Evolutionary conservation across 2,797 vertebrate genomes (phyloP).

Genomic region (Squalus acanthias): DNA sequence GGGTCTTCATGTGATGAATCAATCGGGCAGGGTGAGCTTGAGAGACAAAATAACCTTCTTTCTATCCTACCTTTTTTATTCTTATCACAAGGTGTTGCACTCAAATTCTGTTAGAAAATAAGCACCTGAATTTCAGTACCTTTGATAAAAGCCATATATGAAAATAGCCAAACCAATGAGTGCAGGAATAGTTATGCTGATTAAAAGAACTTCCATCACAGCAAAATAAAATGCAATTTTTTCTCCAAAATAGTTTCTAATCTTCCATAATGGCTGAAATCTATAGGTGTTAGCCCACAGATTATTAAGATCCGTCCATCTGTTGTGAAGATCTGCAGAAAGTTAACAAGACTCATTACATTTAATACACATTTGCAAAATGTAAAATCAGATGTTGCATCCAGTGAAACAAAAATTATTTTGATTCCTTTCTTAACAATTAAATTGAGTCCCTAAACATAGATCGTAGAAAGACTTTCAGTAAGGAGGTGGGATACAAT

Average conservation of each 20-base stretch:
- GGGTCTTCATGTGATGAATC: background rate
- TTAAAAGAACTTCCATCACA: background rate
- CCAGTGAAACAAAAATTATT: background rate
- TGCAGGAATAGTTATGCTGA: background rate
- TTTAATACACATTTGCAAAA: background rate
- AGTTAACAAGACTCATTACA: background rate
- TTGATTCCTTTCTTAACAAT: background rate
- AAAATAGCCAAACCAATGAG: background rate
- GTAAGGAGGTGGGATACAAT: background rate
- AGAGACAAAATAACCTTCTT: background rate
- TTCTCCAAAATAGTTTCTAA: constrained; percentile 34
- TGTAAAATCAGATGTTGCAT: background rate
- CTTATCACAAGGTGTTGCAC: background rate
- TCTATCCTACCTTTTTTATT: background rate
- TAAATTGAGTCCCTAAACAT: background rate
- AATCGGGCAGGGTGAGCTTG: background rate
- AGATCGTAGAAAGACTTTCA: background rate
- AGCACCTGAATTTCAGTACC: background rate
- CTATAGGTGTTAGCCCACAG: background rate
- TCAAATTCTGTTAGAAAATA: background rate
- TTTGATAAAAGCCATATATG: background rate
- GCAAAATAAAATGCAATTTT: constrained; percentile 36
- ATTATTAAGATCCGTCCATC: background rate
- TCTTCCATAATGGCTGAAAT: constrained; percentile 9
- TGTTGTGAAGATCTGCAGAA: background rate